Evolutionary conservation across 2,888 invertebrate species (phyloP), one percentile per base, ranked within the genome.

Genomic region (Callinectes sapidus): DNA sequence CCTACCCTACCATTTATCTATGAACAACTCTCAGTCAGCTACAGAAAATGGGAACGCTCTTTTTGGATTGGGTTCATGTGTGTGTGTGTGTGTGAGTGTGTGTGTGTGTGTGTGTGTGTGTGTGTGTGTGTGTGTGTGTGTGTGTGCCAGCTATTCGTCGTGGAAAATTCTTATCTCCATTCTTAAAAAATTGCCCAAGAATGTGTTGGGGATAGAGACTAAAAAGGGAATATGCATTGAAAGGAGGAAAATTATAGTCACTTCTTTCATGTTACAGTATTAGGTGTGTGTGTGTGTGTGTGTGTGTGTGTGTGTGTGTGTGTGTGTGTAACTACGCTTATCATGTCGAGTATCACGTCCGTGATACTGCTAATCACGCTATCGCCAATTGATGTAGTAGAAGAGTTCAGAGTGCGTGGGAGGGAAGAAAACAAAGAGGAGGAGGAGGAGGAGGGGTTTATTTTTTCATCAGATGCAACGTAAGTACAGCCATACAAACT

Each of bases 241-340:
- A 55, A 55, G 55, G 10, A 14, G 18, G 55, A 18, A 55, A 55
- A 42, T 42, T 42, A 42, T 42, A 42, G 55, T 18, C 55, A 16
- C 55, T 55, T 55, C 18, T 5, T 61, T 61, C 61, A 48, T 8
- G 48, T 48, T 48, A 10, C 48, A 61, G 18, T 71, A 23, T 71
- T 28, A 10, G 2, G 71, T 71, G 71, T 71, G 71, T 71, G 71
- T n/a, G 71, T 71, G 71, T n/a, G 71, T 71, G 71, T n/a, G 71
- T 71, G 71, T n/a, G 71, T 71, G 71, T n/a, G 71, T 71, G 71
- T n/a, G 71, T 71, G 71, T n/a, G 71, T 71, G 71, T n/a, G 71
- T 71, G 71, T 71, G 71, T 71, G 23, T 61, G 71, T n/a, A 1
- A n/a, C 66, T n/a, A 66, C 2, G 23, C 18, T n/a, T n/a, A n/a